Conservation (phyloP, 2,888 invertebrate genomes). For the Trilocha varians region DNA sequence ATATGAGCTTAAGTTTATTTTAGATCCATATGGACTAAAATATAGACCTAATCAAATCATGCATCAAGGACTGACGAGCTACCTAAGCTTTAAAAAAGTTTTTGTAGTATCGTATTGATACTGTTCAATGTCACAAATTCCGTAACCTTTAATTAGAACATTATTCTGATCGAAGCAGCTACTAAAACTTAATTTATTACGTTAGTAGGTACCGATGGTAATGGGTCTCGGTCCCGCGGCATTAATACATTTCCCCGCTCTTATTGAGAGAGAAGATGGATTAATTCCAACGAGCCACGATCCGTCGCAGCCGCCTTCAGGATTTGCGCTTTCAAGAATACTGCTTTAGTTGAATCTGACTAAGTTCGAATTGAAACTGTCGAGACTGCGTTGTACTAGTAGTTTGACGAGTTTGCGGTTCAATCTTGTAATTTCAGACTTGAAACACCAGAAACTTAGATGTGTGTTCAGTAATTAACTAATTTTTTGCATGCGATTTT, state of each 20-base stretch:
- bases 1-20: no score
- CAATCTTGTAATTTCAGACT: conserved; percentile 3
- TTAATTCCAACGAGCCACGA: conserved; percentile 63
- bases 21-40: no score
- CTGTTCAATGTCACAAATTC: neutral
- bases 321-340: conserved; percentile 49
- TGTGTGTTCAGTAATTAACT: no score
- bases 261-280: conserved; percentile 53
- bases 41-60: no score
- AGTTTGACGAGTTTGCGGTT: conserved; percentile 55
- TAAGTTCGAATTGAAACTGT: conserved; percentile 63
- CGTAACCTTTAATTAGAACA: conserved; percentile 11
- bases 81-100: no score
- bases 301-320: conserved; percentile 49
- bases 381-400: conserved; percentile 46
- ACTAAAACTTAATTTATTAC: conserved; percentile 7
- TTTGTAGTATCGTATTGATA: no score
- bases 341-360: conserved; percentile 47
- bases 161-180: conserved; percentile 2
- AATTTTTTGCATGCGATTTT: no score
- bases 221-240: conserved; percentile 13
- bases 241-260: conserved; percentile 41
- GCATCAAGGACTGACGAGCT: no score
- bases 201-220: conserved; percentile 5
- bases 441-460: neutral